Conservation (phyloP, 1,140 invertebrate species). For the Zophobas atratus region DNA sequence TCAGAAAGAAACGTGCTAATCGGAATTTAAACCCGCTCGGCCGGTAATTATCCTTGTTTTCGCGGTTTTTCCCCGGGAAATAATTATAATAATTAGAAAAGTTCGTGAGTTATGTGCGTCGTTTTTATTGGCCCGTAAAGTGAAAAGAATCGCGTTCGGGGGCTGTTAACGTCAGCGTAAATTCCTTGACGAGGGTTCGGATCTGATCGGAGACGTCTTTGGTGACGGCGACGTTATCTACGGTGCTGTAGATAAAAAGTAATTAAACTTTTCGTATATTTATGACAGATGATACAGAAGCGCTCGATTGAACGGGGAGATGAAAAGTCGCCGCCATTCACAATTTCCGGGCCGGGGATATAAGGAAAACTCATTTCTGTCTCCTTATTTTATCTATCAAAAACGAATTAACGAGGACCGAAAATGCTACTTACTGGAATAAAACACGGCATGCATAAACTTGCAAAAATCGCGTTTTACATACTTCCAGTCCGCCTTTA, state of each 20-base stretch:
- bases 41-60: too few relatives aligned
- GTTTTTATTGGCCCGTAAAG: slow-evolving; percentile 17
- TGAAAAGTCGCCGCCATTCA: not conserved
- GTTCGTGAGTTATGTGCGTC: not conserved
- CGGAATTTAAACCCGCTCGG: slow-evolving; percentile 9
- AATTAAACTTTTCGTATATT: not conserved
- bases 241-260: not conserved
- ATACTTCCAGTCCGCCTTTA: too few relatives aligned
- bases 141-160: slow-evolving; percentile 18
- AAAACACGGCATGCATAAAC: too few relatives aligned
- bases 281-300: not conserved
- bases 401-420: too few relatives aligned
- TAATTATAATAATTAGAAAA: slow-evolving; percentile 31
- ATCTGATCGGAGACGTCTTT: not conserved
- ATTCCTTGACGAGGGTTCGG: slow-evolving; percentile 8
- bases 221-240: not conserved
- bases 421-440: too few relatives aligned
- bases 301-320: not conserved
- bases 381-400: too few relatives aligned
- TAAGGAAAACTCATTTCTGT: too few relatives aligned
- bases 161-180: slow-evolving; percentile 28
- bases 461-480: too few relatives aligned
- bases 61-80: not conserved
- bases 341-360: too few relatives aligned
- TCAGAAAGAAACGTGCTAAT: not conserved